These are phyloP conservation scores for Papilio polyxenes DNA, from an alignment of 1,140 invertebrate genomes.

Conservation along the genomic window DNA sequence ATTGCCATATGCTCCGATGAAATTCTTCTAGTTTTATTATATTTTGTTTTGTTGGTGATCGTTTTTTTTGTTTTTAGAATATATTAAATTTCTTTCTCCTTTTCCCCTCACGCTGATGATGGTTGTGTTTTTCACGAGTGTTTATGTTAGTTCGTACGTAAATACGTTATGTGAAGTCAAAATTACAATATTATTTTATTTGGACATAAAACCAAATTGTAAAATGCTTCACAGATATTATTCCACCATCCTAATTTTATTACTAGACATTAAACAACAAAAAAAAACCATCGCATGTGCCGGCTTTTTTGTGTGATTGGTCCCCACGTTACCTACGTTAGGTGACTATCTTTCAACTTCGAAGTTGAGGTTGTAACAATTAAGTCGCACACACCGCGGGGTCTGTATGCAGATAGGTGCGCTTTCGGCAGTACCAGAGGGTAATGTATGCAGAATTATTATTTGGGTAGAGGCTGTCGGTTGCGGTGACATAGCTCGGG, in stretches of 20 bases:
- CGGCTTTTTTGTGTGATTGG: not conserved
- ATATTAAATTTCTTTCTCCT: not conserved
- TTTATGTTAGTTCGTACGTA: no score
- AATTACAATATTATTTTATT: no score
- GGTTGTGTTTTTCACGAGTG: no score
- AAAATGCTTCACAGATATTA: not conserved
- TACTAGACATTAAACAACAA: not conserved
- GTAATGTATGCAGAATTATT: constrained; percentile 43
- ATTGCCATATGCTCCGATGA: constrained; percentile 18
- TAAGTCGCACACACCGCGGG: constrained; percentile 29
- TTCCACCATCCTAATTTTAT: not conserved
- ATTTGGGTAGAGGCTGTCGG: constrained; percentile 38
- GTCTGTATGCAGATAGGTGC: not conserved
- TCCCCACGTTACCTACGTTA: constrained; percentile 7
- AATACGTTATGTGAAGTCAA: no score
- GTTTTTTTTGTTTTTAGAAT: not conserved
- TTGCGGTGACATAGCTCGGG: constrained; percentile 51
- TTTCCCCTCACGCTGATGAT: not conserved
- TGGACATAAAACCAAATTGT: no score
- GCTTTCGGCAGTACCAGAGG: constrained; percentile 16
- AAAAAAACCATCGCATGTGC: not conserved
- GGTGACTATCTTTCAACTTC: not conserved
- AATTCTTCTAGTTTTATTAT: not conserved
- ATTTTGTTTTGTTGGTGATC: not conserved
- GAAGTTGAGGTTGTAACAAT: constrained; percentile 23